phyloP scores from a whole-genome alignment of 2,113 vertebrate genomes.

The Grammomys dolichurus region DNA sequence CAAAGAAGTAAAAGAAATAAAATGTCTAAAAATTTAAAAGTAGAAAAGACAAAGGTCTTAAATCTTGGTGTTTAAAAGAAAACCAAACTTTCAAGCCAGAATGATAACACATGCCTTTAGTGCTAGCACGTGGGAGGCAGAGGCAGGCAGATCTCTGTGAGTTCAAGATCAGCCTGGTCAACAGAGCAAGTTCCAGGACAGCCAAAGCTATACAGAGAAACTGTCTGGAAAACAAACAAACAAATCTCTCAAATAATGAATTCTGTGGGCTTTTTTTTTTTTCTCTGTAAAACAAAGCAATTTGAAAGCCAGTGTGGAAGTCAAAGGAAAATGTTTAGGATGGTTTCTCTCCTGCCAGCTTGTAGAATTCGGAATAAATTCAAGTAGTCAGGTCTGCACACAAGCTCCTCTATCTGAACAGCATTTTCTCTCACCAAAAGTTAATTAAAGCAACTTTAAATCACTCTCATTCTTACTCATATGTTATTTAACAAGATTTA shows the following conservation, averaged over 20 bases:
- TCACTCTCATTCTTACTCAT: conserved; percentile 41
- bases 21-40: neutral
- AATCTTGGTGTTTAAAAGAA: neutral
- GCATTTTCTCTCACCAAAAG: neutral
- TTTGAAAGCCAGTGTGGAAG: neutral
- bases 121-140: neutral
- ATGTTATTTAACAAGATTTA: conserved; percentile 11
- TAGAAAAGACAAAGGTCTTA: conserved; percentile 5
- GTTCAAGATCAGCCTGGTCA: neutral
- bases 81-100: neutral
- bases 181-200: neutral
- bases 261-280: neutral
- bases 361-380: neutral
- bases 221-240: neutral
- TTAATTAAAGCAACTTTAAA: neutral
- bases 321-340: neutral
- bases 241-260: conserved; percentile 2
- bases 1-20: neutral
- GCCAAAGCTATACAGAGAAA: neutral
- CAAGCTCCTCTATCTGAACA: neutral
- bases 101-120: neutral
- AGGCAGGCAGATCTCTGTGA: neutral
- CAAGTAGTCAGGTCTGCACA: neutral
- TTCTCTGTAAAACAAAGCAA: neutral
- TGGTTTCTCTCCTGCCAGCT: neutral